Conservation (phyloP, 1,140 invertebrate genomes). For the Rhopalosiphum padi region DNA sequence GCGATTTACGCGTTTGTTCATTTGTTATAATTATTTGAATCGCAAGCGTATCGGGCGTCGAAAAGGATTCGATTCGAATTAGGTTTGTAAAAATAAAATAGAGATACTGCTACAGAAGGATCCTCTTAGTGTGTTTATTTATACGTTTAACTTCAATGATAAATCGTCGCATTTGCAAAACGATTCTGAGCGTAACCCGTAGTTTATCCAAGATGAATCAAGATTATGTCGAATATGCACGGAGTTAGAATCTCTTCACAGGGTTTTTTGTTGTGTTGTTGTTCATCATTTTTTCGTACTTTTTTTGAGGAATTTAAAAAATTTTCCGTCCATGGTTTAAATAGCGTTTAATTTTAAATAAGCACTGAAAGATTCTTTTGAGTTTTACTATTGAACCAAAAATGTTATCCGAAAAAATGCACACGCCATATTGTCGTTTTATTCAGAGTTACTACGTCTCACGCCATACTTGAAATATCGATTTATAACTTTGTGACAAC, state of each 20-base stretch:
- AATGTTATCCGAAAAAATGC: neutral
- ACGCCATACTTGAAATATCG: neutral
- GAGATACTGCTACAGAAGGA: neutral
- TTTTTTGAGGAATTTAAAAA: neutral
- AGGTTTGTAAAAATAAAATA: neutral
- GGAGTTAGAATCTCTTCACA: neutral
- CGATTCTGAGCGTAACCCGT: neutral
- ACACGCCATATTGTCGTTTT: neutral
- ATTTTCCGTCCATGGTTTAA: neutral
- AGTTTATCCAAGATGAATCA: neutral
- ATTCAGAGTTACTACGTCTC: neutral
- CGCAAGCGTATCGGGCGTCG: neutral
- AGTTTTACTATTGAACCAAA: neutral
- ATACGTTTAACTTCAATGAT: neutral
- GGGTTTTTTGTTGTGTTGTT: neutral
- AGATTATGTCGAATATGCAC: neutral
- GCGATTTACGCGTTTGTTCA: neutral
- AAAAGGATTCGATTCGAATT: neutral
- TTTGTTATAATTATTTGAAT: constrained; percentile 6
- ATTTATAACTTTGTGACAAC: neutral
- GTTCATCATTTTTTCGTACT: neutral
- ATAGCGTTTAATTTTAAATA: neutral
- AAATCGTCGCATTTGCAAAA: neutral
- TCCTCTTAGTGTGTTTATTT: neutral
- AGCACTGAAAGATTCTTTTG: neutral